Base-by-base conservation (phyloP, 1,140 invertebrate species). In the Macrobrachium rosenbergii region DNA sequence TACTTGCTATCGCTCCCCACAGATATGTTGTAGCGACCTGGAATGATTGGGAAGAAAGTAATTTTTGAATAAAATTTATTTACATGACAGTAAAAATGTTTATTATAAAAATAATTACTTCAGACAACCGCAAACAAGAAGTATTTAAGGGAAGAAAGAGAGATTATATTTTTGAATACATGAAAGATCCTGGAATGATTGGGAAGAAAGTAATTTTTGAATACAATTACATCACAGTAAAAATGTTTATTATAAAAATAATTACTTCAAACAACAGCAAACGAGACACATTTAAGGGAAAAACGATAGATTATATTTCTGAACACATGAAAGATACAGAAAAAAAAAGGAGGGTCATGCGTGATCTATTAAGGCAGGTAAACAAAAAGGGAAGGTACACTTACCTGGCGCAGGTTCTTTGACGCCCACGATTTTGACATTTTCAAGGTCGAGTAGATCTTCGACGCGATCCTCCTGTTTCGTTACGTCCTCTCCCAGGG, bases 1-100 rank as follows among this genome's bases (percentile, higher is more conserved):
- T 95, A 94, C 10, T 93, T 91, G 19, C 94, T 93, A 23, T 93
- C 92, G 90, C 94, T 94, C n/a, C 92, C 93, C 0, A 95, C 93
- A 3, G 93, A 93, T 5, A 96, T 92, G 21, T 92, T 93, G 58
- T 89, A 89, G 2, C 86, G 85, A 43, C 89, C 89, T 89, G 86
- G 12, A 37, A 67, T 93, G 93, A 94, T 5, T 21, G 37, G 19
- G 12, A 8, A 52, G 12, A 52, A 52, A 5, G 52, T 10, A 2
- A 52, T 2, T 52, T 52, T 37, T 37, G 28, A 37, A 3, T 37
- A 2, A 52, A 10, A 52, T 52, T 52, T 6, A 10, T 52, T 6
- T 52, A 52, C 45, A 52, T 52, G 5, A 52, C 10, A 52, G 10
- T 52, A 60, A 77, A 2, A 60, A 16, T 59, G 8, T 12, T 17